Percentiles rank a stretch among this genome's conserved stretches.
Evolutionary conservation across 2,888 invertebrate genomes (phyloP).

Genomic region (Leptopilina syphax): DNA sequence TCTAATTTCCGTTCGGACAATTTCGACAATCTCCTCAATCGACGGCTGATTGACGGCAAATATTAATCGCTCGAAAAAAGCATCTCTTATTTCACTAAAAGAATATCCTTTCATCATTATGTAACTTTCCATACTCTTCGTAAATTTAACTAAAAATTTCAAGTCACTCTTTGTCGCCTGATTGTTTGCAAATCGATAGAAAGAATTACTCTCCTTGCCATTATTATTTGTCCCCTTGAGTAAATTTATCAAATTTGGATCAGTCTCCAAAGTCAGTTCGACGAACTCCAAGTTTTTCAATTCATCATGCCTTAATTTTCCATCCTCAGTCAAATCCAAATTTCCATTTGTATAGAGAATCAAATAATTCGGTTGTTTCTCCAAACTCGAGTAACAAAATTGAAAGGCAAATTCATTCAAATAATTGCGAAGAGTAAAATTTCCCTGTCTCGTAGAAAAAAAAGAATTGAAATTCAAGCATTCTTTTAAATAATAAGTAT

Average conservation of each 20-base stretch:
- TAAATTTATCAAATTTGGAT: constrained; percentile 36
- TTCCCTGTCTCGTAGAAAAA: constrained; percentile 57
- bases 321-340: constrained; percentile 58
- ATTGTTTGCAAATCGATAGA: constrained; percentile 60
- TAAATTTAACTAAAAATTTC: constrained; percentile 58
- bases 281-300: constrained; percentile 11
- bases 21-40: constrained; percentile 59
- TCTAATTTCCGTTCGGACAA: constrained; percentile 59
- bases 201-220: constrained; percentile 8
- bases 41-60: constrained; percentile 51
- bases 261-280: neutral
- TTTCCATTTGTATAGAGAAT: constrained; percentile 61
- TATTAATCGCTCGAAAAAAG: constrained; percentile 60
- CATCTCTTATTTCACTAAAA: constrained; percentile 58
- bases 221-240: neutral
- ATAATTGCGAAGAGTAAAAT: constrained; percentile 58
- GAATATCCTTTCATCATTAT: constrained; percentile 54
- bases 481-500: constrained; percentile 57
- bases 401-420: constrained; percentile 61
- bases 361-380: constrained; percentile 57
- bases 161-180: constrained; percentile 59
- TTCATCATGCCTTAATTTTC: constrained; percentile 50
- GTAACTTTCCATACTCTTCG: constrained; percentile 56
- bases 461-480: constrained; percentile 58
- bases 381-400: constrained; percentile 50